Evolutionary conservation across 2,113 vertebrate species (phyloP).

Genomic region (Danio rerio): GRCz12tu NC_133191.1:13373001-13373500

Average conservation of each 20-base stretch:
- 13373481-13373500: no score
- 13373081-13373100: constrained; percentile 60
- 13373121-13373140: neutral
- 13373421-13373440: constrained; percentile 35
- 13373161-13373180: neutral
- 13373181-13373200: neutral
- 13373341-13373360: constrained; percentile 58
- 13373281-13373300: constrained; percentile 49
- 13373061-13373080: constrained; percentile 74
- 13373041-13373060: constrained; percentile 75
- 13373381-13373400: constrained; percentile 41
- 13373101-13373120: constrained; percentile 18
- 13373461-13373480: no score
- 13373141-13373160: neutral
- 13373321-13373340: constrained; percentile 54
- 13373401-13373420: constrained; percentile 19
- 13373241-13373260: constrained; percentile 4
- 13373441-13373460: neutral
- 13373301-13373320: constrained; percentile 57
- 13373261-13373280: neutral
- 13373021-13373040: constrained; percentile 77
- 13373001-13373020: constrained; percentile 71
- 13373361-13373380: constrained; percentile 29
- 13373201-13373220: neutral
- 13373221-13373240: constrained; percentile 49